These are phyloP conservation scores for rat (Rattus norvegicus) DNA, from an alignment of 2,113 vertebrate genomes.

Conservation along the genomic window DNA sequence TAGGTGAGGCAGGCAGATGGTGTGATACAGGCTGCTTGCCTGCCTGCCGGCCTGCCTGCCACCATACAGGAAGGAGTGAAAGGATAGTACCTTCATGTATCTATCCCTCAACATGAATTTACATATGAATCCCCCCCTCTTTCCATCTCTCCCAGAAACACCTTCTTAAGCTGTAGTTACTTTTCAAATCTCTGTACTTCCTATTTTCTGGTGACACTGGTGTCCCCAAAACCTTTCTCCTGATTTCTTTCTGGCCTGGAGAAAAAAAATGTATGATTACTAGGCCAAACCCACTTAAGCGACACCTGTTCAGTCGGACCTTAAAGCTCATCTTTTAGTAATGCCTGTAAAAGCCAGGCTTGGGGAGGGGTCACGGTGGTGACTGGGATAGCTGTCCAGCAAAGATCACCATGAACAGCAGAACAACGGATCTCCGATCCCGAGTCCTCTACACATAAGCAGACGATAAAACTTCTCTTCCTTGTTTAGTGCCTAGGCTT, in stretches of 20 bases:
- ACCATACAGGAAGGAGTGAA: neutral
- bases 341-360: neutral
- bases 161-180: neutral
- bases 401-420: neutral
- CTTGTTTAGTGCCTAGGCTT: neutral
- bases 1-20: neutral
- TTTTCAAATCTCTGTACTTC: neutral
- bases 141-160: neutral
- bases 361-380: neutral
- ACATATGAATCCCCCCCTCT: too few species aligned
- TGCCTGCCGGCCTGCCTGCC: fast-evolving
- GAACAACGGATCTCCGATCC: neutral
- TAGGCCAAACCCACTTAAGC: neutral
- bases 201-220: neutral
- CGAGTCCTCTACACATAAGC: neutral
- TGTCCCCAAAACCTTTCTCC: neutral
- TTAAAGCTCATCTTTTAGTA: neutral
- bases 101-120: neutral
- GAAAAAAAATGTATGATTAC: slow-evolving; percentile 41
- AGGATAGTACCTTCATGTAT: neutral
- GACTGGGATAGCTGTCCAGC: neutral
- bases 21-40: fast-evolving
- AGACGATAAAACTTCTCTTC: neutral
- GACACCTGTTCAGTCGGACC: neutral
- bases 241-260: slow-evolving; percentile 38